Evolutionary conservation across 2,113 vertebrate genomes (phyloP).

Genomic region (Oxyruncus cristatus): DNA sequence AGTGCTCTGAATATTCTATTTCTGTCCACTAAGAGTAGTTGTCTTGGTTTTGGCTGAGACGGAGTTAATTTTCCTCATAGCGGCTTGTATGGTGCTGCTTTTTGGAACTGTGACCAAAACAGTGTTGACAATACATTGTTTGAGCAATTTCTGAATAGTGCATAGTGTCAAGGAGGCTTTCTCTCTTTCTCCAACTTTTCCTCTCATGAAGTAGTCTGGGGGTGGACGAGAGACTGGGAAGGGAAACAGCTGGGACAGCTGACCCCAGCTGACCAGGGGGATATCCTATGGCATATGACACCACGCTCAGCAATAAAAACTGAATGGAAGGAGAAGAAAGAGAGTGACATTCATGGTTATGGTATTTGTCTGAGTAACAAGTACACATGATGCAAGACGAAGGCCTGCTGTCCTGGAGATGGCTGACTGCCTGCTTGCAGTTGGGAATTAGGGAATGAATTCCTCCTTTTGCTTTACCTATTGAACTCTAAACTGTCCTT

Average conservation of each 20-base stretch:
- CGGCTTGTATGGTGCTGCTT: neutral
- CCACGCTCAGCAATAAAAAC: neutral
- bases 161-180: neutral
- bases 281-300: neutral
- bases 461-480: neutral
- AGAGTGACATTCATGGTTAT: fast-evolving
- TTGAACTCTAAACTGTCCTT: neutral
- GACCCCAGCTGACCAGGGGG: neutral
- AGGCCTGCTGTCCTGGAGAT: neutral
- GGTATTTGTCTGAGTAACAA: neutral
- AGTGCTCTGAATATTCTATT: neutral
- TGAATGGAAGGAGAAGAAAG: neutral
- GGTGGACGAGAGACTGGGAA: neutral
- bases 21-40: neutral
- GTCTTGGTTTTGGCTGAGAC: neutral
- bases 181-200: neutral
- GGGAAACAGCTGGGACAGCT: neutral
- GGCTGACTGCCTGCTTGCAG: neutral
- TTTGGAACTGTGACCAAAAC: neutral
- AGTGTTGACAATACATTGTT: neutral
- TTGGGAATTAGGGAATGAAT: neutral
- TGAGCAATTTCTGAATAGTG: neutral
- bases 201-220: neutral
- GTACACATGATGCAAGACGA: neutral
- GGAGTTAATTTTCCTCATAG: neutral